phyloP scores from a whole-genome alignment of 2,888 invertebrate species.

The Synergus japonicus region DNA sequence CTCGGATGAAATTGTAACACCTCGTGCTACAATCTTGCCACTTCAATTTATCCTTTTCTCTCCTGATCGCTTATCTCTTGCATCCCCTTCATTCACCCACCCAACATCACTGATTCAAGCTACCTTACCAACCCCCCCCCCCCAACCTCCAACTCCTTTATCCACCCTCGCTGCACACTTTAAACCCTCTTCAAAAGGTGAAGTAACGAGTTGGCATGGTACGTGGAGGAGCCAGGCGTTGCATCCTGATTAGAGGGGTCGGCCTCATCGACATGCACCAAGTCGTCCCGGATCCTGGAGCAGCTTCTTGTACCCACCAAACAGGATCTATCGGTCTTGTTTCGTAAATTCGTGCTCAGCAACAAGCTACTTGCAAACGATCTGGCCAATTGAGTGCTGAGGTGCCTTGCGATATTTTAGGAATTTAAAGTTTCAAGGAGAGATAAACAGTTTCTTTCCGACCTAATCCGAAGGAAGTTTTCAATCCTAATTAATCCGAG shows the following conservation, averaged over 20 bases:
- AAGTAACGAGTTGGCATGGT: slow-evolving; percentile 48
- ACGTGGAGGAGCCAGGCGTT: slow-evolving; percentile 43
- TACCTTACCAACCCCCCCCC: slow-evolving; percentile 43
- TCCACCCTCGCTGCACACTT: slow-evolving; percentile 30
- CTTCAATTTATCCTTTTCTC: slow-evolving; percentile 14
- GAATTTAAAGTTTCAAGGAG: not conserved
- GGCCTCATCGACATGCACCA: slow-evolving; percentile 48
- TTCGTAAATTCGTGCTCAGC: not conserved
- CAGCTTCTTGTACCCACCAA: not conserved
- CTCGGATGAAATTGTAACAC: slow-evolving; percentile 64
- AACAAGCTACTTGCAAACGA: slow-evolving; percentile 8
- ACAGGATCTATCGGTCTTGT: not conserved
- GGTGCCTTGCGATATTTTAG: not conserved
- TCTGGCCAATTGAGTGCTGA: not conserved
- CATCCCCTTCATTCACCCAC: slow-evolving; percentile 42
- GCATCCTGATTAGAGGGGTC: slow-evolving; percentile 51
- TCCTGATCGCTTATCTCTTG: slow-evolving; percentile 42
- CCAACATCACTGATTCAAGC: slow-evolving; percentile 24
- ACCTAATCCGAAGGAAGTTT: no score
- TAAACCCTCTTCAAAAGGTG: slow-evolving; percentile 45
- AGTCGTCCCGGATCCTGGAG: not conserved
- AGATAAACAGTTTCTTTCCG: no score
- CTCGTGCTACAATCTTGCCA: slow-evolving; percentile 42
- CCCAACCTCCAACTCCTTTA: not conserved
- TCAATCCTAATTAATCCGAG: no score